phyloP scores from a whole-genome alignment of 2,113 vertebrate species.

The Pterocles gutturalis region DNA sequence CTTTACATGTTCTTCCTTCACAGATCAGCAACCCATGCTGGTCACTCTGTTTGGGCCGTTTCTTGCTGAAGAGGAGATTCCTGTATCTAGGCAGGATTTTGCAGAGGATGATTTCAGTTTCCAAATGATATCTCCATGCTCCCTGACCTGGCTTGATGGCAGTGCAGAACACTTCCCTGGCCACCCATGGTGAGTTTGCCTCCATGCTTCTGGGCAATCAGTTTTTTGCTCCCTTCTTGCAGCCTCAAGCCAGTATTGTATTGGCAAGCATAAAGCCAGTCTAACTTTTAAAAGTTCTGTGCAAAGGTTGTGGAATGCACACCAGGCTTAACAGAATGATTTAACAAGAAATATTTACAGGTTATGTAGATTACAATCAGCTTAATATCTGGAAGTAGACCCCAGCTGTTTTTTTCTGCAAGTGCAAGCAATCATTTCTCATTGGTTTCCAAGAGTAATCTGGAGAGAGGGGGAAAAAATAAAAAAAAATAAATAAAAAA shows the following conservation, averaged over 20 bases:
- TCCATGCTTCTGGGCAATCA: not conserved
- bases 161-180: not conserved
- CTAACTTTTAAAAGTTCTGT: not conserved
- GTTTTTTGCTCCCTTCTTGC: not conserved
- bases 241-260: fast-evolving
- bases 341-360: constrained; percentile 24
- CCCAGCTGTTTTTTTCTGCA: not conserved
- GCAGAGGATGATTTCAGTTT: not conserved
- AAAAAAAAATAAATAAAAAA: no score
- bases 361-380: constrained; percentile 19
- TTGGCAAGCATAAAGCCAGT: not conserved
- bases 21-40: not conserved
- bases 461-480: not conserved
- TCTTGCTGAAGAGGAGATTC: not conserved
- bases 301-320: not conserved
- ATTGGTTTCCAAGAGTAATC: not conserved
- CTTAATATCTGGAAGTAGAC: not conserved
- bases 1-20: not conserved
- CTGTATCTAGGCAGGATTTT: not conserved
- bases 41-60: not conserved
- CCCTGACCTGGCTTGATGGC: not conserved
- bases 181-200: not conserved
- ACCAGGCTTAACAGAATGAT: constrained; percentile 13
- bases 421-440: not conserved
- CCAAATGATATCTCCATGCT: not conserved